Conservation (phyloP, 1,140 invertebrate genomes). For the Glomeris maerens region DNA sequence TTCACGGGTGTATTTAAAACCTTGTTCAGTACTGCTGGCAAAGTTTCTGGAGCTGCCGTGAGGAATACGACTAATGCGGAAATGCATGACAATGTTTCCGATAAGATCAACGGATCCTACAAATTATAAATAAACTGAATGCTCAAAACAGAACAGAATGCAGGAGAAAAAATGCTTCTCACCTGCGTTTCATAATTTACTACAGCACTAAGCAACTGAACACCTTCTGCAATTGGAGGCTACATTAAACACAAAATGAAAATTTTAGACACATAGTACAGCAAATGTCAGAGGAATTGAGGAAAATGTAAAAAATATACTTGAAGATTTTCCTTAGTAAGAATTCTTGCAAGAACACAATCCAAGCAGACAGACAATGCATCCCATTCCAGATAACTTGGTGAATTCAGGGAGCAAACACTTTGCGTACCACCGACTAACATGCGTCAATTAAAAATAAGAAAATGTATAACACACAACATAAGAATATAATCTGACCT, state of each 20-base stretch:
- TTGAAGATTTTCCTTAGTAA: conserved; percentile 36
- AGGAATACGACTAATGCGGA: conserved; percentile 80
- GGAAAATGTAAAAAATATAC: conserved; percentile 2
- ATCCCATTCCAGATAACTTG: conserved; percentile 57
- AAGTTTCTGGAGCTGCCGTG: conserved; percentile 61
- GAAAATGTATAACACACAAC: conserved; percentile 11
- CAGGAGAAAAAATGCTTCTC: conserved; percentile 5
- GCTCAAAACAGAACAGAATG: neutral
- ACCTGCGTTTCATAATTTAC: conserved; percentile 51
- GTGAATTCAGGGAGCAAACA: conserved; percentile 29
- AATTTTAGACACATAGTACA: neutral
- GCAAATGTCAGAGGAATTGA: neutral
- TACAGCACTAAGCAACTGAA: conserved; percentile 57
- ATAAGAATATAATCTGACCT: conserved; percentile 17
- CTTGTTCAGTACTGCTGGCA: conserved; percentile 66
- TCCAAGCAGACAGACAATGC: conserved; percentile 53
- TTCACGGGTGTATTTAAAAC: no score
- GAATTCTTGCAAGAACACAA: conserved; percentile 59
- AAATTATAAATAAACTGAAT: conserved; percentile 4
- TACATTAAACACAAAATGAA: conserved; percentile 26
- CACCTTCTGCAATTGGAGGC: conserved; percentile 48
- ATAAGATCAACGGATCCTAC: conserved; percentile 47
- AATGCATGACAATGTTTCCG: conserved; percentile 68
- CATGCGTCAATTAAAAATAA: no score
- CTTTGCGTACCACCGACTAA: no score